Conservation (phyloP, 2,888 invertebrate genomes). For the Erpobdella octoculata region DNA sequence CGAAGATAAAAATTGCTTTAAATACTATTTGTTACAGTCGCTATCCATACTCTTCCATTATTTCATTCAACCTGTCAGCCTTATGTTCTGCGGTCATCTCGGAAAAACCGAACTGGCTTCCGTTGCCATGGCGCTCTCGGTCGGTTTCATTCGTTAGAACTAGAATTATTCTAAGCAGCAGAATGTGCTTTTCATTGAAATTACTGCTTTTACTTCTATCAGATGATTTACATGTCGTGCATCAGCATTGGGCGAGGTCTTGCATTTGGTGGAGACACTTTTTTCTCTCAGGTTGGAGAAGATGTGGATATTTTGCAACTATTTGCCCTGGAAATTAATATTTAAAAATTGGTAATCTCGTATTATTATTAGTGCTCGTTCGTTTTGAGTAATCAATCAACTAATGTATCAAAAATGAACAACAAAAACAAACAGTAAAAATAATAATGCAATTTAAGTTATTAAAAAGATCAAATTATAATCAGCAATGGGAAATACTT, state of each 20-base stretch:
- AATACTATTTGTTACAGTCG: conserved; percentile 34
- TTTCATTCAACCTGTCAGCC: conserved; percentile 39
- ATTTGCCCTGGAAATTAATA: too few relatives aligned
- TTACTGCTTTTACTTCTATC: conserved; percentile 6
- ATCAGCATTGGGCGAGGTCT: conserved; percentile 39
- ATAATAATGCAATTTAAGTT: too few relatives aligned
- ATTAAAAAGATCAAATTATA: too few relatives aligned
- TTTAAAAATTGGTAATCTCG: too few relatives aligned
- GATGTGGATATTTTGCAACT: too few relatives aligned
- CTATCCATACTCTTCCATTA: conserved; percentile 40
- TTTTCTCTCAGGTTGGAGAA: conserved; percentile 38
- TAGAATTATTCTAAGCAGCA: background rate
- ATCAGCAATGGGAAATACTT: too few relatives aligned
- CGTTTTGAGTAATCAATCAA: too few relatives aligned
- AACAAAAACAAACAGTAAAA: too few relatives aligned
- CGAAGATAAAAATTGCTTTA: background rate
- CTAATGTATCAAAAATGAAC: too few relatives aligned
- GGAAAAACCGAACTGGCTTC: conserved; percentile 38
- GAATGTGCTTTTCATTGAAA: background rate
- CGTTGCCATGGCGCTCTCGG: conserved; percentile 39
- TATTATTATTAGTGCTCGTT: too few relatives aligned
- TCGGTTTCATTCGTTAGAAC: conserved; percentile 19
- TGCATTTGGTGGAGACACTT: conserved; percentile 40
- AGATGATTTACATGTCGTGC: conserved; percentile 39
- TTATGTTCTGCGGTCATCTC: conserved; percentile 40